Conservation (phyloP, 2,888 invertebrate genomes). For the Piscicola geometra region DNA sequence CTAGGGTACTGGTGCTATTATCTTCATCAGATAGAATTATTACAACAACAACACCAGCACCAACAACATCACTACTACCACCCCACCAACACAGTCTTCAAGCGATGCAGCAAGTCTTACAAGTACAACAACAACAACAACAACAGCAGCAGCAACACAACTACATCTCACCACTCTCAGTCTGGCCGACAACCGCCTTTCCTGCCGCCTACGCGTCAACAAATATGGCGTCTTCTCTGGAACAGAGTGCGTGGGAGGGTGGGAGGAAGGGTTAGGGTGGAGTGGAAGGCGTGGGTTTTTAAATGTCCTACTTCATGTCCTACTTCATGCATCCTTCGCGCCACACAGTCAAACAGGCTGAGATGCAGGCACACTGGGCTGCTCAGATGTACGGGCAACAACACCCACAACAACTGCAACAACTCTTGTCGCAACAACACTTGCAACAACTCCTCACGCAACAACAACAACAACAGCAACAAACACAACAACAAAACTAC, state of each 20-base stretch:
- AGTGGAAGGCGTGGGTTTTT: not conserved
- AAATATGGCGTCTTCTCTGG: conserved; percentile 17
- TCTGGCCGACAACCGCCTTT: conserved; percentile 17
- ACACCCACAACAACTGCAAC: conserved; percentile 24
- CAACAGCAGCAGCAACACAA: conserved; percentile 28
- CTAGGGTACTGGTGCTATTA: too few relatives aligned
- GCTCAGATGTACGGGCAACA: conserved; percentile 16
- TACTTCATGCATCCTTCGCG: not conserved
- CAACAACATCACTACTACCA: too few relatives aligned
- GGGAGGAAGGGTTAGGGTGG: not conserved
- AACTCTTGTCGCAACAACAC: conserved; percentile 9
- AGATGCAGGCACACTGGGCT: conserved; percentile 26
- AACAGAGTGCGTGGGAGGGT: conserved; percentile 5
- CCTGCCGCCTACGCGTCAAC: conserved; percentile 23
- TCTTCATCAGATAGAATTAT: too few relatives aligned
- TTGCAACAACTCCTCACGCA: conserved; percentile 4
- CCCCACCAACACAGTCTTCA: not conserved
- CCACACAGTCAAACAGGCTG: conserved; percentile 15
- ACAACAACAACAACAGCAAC: conserved; percentile 19
- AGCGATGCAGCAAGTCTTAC: not conserved
- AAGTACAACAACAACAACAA: conserved; percentile 19
- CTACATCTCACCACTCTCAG: conserved; percentile 22
- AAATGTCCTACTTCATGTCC: not conserved
- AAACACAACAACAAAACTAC: too few relatives aligned
- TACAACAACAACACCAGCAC: too few relatives aligned